Conservation (phyloP, 2,797 vertebrate genomes). For the Coendou prehensilis region DNA sequence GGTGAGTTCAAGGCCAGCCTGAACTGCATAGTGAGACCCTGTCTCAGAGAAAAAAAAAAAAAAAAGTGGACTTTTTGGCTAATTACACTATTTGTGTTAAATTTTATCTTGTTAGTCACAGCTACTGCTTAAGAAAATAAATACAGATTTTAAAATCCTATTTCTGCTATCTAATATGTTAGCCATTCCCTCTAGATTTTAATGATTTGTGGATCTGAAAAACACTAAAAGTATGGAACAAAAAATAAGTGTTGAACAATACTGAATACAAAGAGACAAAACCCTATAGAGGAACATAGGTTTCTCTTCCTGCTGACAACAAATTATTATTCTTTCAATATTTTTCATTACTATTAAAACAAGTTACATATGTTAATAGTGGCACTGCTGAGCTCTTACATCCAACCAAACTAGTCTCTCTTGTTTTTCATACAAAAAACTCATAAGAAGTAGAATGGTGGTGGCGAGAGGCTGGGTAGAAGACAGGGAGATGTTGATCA, state of each 20-base stretch:
- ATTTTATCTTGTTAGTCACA: neutral
- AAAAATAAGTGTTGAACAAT: constrained; percentile 1
- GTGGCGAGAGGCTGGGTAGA: neutral
- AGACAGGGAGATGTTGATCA: neutral
- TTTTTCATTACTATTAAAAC: neutral
- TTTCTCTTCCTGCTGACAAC: neutral
- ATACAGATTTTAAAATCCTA: constrained; percentile 9
- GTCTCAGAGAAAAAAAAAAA: neutral
- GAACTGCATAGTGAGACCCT: neutral
- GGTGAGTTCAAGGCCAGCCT: neutral
- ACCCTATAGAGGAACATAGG: neutral
- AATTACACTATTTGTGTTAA: neutral
- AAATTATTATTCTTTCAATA: constrained; percentile 21
- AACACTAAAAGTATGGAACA: constrained; percentile 3
- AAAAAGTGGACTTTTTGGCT: neutral
- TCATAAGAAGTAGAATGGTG: neutral
- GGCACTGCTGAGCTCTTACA: neutral
- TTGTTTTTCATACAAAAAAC: constrained; percentile 25
- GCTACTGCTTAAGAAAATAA: constrained; percentile 3
- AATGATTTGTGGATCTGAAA: constrained; percentile 21
- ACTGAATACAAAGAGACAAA: neutral
- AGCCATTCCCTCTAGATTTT: constrained; percentile 29
- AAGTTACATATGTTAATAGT: neutral
- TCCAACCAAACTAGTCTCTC: neutral
- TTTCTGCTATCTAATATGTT: constrained; percentile 3